Percentiles rank a stretch among this genome's conserved stretches.
These are phyloP conservation scores for Patiria pectinifera DNA, from an alignment of 53 echinoderm and acorn worm genomes.

Conservation along the genomic window DNA sequence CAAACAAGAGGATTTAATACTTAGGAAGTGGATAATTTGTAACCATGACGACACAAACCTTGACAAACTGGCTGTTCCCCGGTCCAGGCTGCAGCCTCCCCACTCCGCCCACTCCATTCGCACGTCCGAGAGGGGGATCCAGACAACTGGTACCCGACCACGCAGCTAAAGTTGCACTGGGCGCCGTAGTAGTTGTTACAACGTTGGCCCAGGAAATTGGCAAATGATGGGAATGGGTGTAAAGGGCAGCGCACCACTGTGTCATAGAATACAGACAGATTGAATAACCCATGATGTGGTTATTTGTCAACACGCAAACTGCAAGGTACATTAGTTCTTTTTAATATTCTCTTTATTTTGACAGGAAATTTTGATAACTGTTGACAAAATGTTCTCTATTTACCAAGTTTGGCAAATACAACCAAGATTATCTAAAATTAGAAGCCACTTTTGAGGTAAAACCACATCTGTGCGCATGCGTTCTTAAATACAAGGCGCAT, in stretches of 20 bases:
- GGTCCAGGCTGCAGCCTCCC: slow-evolving; percentile 8
- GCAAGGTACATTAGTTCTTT: no score
- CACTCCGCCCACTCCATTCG: slow-evolving; percentile 20
- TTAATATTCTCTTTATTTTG: no score
- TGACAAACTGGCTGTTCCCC: slow-evolving; percentile 47
- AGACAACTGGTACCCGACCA: slow-evolving; percentile 52
- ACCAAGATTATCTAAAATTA: no score
- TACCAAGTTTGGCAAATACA: no score
- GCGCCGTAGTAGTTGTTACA: slow-evolving; percentile 51
- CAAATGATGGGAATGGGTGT: slow-evolving; percentile 35
- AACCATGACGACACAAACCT: slow-evolving; percentile 1
- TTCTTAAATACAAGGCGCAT: no score
- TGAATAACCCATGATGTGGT: background rate
- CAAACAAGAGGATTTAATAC: no score
- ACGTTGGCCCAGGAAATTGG: background rate
- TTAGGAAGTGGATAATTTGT: no score
- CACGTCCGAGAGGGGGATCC: slow-evolving; percentile 68
- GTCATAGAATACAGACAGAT: background rate
- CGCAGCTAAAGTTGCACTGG: slow-evolving; percentile 51
- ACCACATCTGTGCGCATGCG: no score
- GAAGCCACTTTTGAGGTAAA: no score
- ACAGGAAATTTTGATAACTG: no score
- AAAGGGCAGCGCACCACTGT: slow-evolving; percentile 40
- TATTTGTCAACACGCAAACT: no score
- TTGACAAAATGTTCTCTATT: no score